Evolutionary conservation across 1,140 invertebrate species (phyloP), one percentile per base, ranked within the genome.

Genomic region (Orius insidiosus): DNA sequence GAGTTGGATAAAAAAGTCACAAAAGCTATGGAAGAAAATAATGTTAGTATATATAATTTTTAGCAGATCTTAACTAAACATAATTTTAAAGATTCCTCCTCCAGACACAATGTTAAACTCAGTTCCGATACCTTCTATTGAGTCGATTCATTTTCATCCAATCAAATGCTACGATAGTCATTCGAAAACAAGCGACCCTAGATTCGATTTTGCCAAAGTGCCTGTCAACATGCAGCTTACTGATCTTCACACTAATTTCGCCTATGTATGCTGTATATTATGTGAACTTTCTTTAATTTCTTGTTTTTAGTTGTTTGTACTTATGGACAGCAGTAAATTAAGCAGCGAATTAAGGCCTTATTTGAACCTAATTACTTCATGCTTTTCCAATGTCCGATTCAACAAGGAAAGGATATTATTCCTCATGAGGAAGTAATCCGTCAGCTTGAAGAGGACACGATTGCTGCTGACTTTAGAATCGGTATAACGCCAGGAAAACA

Each of bases 211-310:
- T 7, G 59, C 63, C 7, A 63, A 75, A 36, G 59, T 83, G n/a
- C 80, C 82, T 14, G 65, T 85, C 43, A 78, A 72, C 55, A 77
- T 83, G 2, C 75, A 82, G 52, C 64, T 88, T 37, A 80, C 89
- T 68, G 72, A 84, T 56, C 63, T 86, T 8, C 73, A 80, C 48
- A 84, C 81, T 1, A 84, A 85, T 58, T 89, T 90, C 67, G 72
- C 88, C 51, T 80, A 86, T 64, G 84, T 88, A 36, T 36, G 35
- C 9, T 36, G 35, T 10, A 4, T 36, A 3, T 36, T 36, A n/a
- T n/a, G n/a, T n/a, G 35, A 10, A 10, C 3, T 36, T 15, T 11
- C 9, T 36, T 36, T 15, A 11, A 36, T 3, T 36, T 36, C 3
- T n/a, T 9, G 14, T 36, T 36, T 71, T 47, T 58, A 85, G 70